phyloP scores from a whole-genome alignment of 2,113 vertebrate species.

The Amphiprion ocellaris region DNA sequence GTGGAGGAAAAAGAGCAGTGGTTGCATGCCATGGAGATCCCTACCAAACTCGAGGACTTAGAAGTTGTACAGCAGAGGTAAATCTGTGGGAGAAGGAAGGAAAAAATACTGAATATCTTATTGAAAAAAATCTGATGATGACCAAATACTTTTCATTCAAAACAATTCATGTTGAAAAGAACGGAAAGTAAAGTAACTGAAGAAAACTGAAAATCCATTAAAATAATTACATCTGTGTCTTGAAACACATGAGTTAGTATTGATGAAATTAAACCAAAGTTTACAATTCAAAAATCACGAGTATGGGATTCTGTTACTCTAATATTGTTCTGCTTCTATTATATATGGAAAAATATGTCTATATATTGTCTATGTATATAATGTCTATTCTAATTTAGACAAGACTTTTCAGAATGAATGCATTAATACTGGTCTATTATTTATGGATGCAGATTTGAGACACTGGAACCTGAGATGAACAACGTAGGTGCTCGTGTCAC shows the following conservation, averaged over 20 bases:
- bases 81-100: constrained; percentile 26
- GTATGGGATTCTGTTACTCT: neutral
- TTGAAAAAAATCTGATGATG: neutral
- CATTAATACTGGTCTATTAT: constrained; percentile 12
- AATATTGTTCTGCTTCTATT: neutral
- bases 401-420: neutral
- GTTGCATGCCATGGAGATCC: constrained; percentile 91
- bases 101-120: neutral
- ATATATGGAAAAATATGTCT: neutral
- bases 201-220: neutral
- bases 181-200: neutral
- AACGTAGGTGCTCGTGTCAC: constrained; percentile 86
- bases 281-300: too few relatives aligned
- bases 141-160: neutral
- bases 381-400: neutral
- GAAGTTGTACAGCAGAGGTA: constrained; percentile 96
- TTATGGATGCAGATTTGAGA: constrained; percentile 89
- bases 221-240: neutral
- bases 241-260: neutral
- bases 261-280: neutral
- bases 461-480: constrained; percentile 96
- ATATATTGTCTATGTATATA: neutral
- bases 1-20: constrained; percentile 96
- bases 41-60: constrained; percentile 93
- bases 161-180: neutral